These are phyloP conservation scores for Gobio occitaniae DNA, from an alignment of 2,797 vertebrate species.

Conservation along the genomic window DNA sequence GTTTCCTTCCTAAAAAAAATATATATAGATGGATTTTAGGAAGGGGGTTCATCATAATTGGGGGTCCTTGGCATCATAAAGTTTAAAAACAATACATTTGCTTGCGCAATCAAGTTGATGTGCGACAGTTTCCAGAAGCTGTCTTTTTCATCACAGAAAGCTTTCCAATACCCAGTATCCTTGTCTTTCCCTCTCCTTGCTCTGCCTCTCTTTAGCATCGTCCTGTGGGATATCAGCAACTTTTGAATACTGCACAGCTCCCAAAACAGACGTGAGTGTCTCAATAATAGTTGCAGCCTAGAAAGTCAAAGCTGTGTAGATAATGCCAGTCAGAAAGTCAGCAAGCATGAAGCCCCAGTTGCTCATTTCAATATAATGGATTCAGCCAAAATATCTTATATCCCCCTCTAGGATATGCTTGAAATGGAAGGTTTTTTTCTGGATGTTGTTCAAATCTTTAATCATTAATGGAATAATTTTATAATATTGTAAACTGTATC, in stretches of 20 bases:
- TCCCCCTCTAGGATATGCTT: conserved; percentile 12
- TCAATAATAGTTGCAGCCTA: conserved; percentile 37
- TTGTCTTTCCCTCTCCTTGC: neutral
- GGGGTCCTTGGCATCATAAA: no score
- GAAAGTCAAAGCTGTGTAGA: conserved; percentile 14
- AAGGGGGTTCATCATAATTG: no score
- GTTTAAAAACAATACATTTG: neutral
- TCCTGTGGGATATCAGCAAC: conserved; percentile 35
- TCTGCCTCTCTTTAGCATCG: conserved; percentile 15
- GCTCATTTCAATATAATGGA: conserved; percentile 28
- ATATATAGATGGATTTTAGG: no score
- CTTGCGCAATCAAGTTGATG: neutral
- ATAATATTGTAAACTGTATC: neutral
- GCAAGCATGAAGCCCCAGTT: conserved; percentile 15
- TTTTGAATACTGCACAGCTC: conserved; percentile 30
- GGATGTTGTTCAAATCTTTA: neutral
- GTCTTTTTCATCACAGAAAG: conserved; percentile 4
- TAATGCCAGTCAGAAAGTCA: conserved; percentile 40
- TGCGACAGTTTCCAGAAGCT: conserved; percentile 13
- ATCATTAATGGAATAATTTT: neutral
- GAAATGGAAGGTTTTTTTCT: neutral
- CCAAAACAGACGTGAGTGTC: conserved; percentile 20
- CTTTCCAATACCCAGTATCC: conserved; percentile 1
- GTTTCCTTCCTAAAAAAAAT: no score
- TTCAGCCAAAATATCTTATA: conserved; percentile 12